Conservation (phyloP, 2,797 vertebrate genomes). For the Gobio occitaniae region DNA sequence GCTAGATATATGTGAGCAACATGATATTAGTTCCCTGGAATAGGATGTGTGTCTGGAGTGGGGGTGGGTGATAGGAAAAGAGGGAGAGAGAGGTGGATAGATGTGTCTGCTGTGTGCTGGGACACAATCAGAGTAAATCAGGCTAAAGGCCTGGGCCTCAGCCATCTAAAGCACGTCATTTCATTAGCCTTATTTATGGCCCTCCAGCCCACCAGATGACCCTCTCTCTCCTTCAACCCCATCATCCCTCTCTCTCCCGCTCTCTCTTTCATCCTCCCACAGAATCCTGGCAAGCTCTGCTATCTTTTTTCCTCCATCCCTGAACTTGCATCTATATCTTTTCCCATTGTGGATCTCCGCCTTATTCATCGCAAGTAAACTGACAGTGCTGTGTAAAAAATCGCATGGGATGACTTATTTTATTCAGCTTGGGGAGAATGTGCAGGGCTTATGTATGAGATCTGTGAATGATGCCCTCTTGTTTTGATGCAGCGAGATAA, state of each 20-base stretch:
- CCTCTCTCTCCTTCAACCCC: constrained; percentile 69
- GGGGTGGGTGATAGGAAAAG: constrained; percentile 42
- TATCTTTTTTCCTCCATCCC: constrained; percentile 12
- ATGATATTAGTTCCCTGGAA: constrained; percentile 38
- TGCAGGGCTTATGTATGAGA: constrained; percentile 32
- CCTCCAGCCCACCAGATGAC: constrained; percentile 63
- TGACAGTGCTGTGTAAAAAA: constrained; percentile 26
- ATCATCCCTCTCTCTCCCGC: constrained; percentile 53
- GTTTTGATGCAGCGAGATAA: constrained; percentile 43
- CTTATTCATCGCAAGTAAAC: constrained; percentile 14
- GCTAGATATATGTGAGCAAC: constrained; percentile 20
- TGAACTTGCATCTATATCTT: constrained; percentile 36
- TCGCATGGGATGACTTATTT: constrained; percentile 23
- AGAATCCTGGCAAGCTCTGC: constrained; percentile 48
- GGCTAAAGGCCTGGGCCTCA: constrained; percentile 75
- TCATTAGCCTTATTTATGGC: constrained; percentile 86
- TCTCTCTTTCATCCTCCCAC: constrained; percentile 48
- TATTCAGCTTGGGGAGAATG: constrained; percentile 20
- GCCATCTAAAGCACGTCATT: constrained; percentile 81
- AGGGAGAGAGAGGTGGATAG: constrained; percentile 60
- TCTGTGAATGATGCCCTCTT: constrained; percentile 33
- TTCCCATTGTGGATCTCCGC: constrained; percentile 20
- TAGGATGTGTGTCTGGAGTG: constrained; percentile 13
- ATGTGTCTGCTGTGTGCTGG: constrained; percentile 77
- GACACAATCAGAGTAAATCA: constrained; percentile 83